A percentile compares a stretch with the other conserved stretches of the same genome.
Conservation (phyloP, 2,113 vertebrate species). For the Phrynosoma platyrhinos region DNA sequence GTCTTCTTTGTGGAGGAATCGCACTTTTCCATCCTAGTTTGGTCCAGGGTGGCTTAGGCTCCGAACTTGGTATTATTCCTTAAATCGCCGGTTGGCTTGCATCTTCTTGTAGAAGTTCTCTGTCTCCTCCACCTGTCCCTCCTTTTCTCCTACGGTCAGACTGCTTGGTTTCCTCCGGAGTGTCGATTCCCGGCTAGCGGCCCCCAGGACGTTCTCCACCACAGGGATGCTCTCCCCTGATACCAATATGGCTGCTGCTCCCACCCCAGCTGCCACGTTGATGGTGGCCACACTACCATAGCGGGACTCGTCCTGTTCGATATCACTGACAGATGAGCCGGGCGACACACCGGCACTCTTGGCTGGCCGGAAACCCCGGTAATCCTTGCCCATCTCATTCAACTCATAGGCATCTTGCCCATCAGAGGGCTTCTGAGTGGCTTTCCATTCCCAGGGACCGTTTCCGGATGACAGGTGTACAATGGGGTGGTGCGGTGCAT, state of each 20-base stretch:
- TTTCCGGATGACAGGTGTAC: constrained; percentile 85
- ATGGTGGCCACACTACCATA: constrained; percentile 76
- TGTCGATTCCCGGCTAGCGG: constrained; percentile 81
- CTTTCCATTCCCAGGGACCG: constrained; percentile 88
- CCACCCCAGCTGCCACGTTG: constrained; percentile 65
- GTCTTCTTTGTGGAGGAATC: too few species aligned
- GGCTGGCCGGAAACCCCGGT: constrained; percentile 75
- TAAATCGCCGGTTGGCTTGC: constrained; percentile 80
- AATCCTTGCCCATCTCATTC: constrained; percentile 80
- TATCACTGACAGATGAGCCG: constrained; percentile 74
- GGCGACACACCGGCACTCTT: constrained; percentile 79
- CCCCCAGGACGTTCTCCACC: constrained; percentile 62
- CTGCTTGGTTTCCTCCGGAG: constrained; percentile 81
- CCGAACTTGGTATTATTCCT: constrained; percentile 74
- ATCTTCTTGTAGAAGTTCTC: constrained; percentile 89
- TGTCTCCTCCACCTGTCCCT: constrained; percentile 70
- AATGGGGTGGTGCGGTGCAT: constrained; percentile 88
- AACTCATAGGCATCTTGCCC: constrained; percentile 78
- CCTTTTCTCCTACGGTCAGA: constrained; percentile 72
- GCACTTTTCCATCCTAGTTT: rapidly evolving
- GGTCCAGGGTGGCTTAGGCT: neutral
- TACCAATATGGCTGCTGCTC: constrained; percentile 46
- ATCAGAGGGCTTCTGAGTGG: constrained; percentile 64
- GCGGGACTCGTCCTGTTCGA: constrained; percentile 79
- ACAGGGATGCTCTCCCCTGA: neutral